Evolutionary conservation across 2,797 vertebrate genomes (phyloP).

Genomic region (Sebastes umbrosus): DNA sequence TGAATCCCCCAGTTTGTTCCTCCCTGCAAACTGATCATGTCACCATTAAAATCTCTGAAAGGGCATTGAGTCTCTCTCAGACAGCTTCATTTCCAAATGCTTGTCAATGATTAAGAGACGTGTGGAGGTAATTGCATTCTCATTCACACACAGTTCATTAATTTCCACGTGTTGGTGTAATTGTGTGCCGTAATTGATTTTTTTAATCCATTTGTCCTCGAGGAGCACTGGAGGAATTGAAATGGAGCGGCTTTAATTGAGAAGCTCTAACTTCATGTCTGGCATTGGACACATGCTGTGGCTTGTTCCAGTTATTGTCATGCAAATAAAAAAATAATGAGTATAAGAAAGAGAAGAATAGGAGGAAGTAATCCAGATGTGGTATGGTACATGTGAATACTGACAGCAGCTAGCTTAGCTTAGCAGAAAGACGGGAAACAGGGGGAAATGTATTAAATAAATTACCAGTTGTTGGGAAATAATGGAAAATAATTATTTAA

Average conservation of each 20-base stretch:
- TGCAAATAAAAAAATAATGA: background rate
- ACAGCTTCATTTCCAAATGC: constrained; percentile 26
- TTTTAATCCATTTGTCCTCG: constrained; percentile 29
- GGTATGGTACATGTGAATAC: background rate
- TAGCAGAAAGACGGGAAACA: background rate
- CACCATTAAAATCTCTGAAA: constrained; percentile 36
- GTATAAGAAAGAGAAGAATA: background rate
- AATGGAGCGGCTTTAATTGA: constrained; percentile 27
- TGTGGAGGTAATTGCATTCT: constrained; percentile 30
- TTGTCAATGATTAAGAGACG: constrained; percentile 39
- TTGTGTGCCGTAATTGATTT: constrained; percentile 38
- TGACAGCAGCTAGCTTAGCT: background rate
- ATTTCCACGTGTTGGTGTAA: constrained; percentile 43
- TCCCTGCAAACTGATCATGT: constrained; percentile 8
- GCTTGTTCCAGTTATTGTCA: constrained; percentile 1
- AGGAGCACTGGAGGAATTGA: constrained; percentile 11
- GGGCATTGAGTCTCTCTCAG: constrained; percentile 35
- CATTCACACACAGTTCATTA: constrained; percentile 38
- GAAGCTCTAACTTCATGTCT: background rate
- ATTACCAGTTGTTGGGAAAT: no score
- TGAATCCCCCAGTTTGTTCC: background rate
- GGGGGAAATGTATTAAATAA: no score
- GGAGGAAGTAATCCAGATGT: background rate
- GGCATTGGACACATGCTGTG: background rate
- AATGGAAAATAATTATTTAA: no score